Base-by-base conservation (phyloP, 2,888 invertebrate species). In the Drepana falcataria region DNA sequence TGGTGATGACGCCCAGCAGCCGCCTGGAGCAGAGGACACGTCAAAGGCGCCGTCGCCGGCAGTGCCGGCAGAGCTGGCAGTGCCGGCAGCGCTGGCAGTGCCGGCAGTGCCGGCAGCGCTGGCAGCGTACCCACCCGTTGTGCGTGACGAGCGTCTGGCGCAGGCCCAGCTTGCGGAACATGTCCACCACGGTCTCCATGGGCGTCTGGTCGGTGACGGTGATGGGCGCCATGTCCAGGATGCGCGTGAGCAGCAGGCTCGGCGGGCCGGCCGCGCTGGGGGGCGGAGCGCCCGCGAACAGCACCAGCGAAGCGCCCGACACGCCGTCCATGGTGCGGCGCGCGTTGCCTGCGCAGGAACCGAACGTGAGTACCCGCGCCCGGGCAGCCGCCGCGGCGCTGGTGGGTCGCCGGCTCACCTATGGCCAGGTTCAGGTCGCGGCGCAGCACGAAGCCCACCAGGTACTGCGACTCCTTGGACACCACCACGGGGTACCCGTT, bases 181-280 rank as follows among this genome's bases (percentile, higher is more conserved):
- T 99, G 87, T 99, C 99, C 52, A 99, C 98, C 48, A 99, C 99
- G 1, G 99, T 99, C 91, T 99, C 99, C 99, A 99, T 99, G 4
- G 99, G 99, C 35, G 99, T 99, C 92, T 99, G 99, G 92, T 99
- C 99, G 5, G 99, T 99, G 63, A 99, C 98, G 2, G 99, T 99
- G 68, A 99, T 98, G 35, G 99, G 99, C 35, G 99, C 99, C 97
- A 99, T 96, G 83, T 99, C 99, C n/a, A 99, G 92, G 65, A 99
- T 97, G 79, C 96, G 96, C 82, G 95, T 94, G 53, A 98, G 92
- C 81, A 66, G 92, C 65, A 82, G 92, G 84, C 72, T 69, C 6
- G 82, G 77, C 4, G 74, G 65, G 33, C 21, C 49, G 7, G 33
- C 40, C 7, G 37, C 49, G 7, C 72, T 69, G 5, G 76, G 85